Evolutionary conservation across 2,888 invertebrate genomes (phyloP).

Genomic region (Lasioglossum calceatum): DNA sequence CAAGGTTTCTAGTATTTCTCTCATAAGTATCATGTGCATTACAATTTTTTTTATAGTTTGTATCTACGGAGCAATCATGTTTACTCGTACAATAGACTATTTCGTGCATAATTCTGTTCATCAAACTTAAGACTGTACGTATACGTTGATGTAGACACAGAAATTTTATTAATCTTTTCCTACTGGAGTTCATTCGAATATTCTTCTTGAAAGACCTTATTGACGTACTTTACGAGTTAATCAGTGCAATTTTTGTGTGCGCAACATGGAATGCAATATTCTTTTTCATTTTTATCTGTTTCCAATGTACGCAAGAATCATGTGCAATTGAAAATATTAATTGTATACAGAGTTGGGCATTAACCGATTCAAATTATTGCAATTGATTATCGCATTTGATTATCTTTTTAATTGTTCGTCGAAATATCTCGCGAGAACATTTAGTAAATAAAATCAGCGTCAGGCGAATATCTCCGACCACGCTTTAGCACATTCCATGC

Average conservation of each 20-base stretch:
- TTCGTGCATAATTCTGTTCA: constrained; percentile 81
- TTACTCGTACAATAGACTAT: constrained; percentile 41
- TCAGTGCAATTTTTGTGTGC: neutral
- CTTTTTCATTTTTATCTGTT: neutral
- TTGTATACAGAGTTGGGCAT: neutral
- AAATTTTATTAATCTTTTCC: constrained; percentile 39
- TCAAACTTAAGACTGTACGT: constrained; percentile 76
- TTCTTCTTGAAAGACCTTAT: neutral
- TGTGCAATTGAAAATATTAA: neutral
- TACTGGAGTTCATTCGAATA: neutral
- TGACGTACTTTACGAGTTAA: neutral
- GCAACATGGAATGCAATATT: neutral
- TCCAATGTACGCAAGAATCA: neutral
- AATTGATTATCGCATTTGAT: neutral
- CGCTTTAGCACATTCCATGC: constrained; percentile 64
- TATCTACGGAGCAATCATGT: neutral
- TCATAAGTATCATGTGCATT: constrained; percentile 25
- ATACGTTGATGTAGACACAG: constrained; percentile 30
- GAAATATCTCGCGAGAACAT: neutral
- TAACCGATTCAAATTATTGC: neutral
- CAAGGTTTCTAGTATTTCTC: constrained; percentile 25
- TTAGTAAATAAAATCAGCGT: neutral
- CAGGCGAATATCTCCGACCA: constrained; percentile 16
- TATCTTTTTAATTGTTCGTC: neutral
- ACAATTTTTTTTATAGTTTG: neutral